These are phyloP conservation scores for Adela reaumurella DNA, from an alignment of 2,888 invertebrate species.

Conservation along the genomic window DNA sequence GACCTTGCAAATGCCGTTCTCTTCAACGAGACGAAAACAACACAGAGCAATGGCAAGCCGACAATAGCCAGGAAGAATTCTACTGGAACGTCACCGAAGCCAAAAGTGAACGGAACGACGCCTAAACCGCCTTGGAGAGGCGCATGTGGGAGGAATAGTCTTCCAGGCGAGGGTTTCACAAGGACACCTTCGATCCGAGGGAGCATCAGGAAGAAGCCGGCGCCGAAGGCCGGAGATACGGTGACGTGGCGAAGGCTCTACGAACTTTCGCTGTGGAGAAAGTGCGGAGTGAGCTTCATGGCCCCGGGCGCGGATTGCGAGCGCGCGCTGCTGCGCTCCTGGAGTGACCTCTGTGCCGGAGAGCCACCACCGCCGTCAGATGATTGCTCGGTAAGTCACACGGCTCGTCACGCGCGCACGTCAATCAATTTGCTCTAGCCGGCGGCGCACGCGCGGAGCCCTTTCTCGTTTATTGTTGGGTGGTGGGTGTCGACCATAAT, in stretches of 20 bases:
- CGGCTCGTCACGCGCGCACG: background rate
- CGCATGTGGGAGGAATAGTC: constrained; percentile 28
- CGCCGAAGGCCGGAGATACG: constrained; percentile 29
- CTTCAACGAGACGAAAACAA: constrained; percentile 40
- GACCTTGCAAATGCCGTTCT: constrained; percentile 32
- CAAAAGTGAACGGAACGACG: constrained; percentile 22
- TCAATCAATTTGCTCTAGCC: background rate
- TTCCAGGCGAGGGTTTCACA: constrained; percentile 27
- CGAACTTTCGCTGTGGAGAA: constrained; percentile 53
- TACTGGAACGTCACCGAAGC: constrained; percentile 24
- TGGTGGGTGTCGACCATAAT: background rate
- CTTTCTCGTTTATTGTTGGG: background rate
- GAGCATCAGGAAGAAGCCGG: constrained; percentile 38
- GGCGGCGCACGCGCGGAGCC: background rate
- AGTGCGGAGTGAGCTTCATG: constrained; percentile 47
- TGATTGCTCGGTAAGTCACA: constrained; percentile 30
- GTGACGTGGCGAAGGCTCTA: constrained; percentile 54
- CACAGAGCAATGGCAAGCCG: constrained; percentile 23
- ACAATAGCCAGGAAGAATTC: constrained; percentile 31
- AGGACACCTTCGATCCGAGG: constrained; percentile 40
- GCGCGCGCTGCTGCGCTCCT: constrained; percentile 37
- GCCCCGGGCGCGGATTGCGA: constrained; percentile 38
- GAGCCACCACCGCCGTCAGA: constrained; percentile 17
- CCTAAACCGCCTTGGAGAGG: constrained; percentile 47
- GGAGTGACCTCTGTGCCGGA: constrained; percentile 35